Percentiles rank a stretch among this genome's conserved stretches.
Evolutionary conservation across 1,140 invertebrate species (phyloP).

Genomic region (Drosophila punjabiensis): DNA sequence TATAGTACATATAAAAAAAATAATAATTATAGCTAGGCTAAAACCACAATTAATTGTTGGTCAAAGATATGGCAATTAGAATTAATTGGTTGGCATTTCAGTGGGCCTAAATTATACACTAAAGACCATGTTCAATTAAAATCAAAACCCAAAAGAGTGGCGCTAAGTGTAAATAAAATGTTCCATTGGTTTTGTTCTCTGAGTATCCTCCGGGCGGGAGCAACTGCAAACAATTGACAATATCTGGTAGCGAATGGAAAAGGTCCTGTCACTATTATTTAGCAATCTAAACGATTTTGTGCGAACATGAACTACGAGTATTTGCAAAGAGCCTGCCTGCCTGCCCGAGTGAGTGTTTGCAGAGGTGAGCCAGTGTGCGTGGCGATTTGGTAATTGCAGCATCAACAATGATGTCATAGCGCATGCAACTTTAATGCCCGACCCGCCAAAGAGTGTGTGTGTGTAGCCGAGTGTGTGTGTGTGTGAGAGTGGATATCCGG

Average conservation of each 20-base stretch:
- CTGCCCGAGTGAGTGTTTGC: constrained; percentile 45
- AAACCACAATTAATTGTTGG: not conserved
- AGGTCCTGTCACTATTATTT: constrained; percentile 65
- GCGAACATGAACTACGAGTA: constrained; percentile 59
- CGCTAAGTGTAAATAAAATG: constrained; percentile 10
- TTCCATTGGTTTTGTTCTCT: not conserved
- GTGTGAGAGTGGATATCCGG: constrained; percentile 43
- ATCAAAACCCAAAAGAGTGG: not conserved
- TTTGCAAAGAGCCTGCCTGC: constrained; percentile 62
- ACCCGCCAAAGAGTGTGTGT: constrained; percentile 1
- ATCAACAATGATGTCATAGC: constrained; percentile 71
- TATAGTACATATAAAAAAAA: not conserved
- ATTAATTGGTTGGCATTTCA: not conserved
- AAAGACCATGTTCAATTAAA: not conserved
- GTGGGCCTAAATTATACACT: not conserved
- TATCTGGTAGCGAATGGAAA: constrained; percentile 35
- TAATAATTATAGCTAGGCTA: not conserved
- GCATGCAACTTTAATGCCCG: constrained; percentile 47
- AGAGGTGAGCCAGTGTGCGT: constrained; percentile 4
- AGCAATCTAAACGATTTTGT: constrained; percentile 79
- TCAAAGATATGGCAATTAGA: not conserved
- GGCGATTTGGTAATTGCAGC: constrained; percentile 77
- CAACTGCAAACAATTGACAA: constrained; percentile 47
- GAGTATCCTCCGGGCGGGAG: constrained; percentile 4
- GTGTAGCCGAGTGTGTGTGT: constrained; percentile 9